These are phyloP conservation scores for Melitaea cinxia DNA, from an alignment of 1,140 invertebrate genomes.

Conservation along the genomic window DNA sequence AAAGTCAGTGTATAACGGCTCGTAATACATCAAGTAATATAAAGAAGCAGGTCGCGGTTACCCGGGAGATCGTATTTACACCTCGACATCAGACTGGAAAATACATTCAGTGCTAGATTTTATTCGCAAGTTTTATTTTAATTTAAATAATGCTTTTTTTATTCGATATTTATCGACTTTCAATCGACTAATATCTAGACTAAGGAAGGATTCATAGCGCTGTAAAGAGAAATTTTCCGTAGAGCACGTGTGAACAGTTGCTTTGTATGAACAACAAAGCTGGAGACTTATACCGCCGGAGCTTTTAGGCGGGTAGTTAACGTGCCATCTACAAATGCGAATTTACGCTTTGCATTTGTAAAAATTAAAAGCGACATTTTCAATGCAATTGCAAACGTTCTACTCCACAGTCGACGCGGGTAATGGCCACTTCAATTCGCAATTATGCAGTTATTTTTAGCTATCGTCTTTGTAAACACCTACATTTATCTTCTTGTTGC, in stretches of 20 bases:
- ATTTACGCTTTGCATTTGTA: slow-evolving; percentile 74
- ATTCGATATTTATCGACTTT: neutral
- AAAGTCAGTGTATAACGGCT: slow-evolving; percentile 53
- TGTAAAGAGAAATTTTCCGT: slow-evolving; percentile 46
- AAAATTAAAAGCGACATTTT: slow-evolving; percentile 77
- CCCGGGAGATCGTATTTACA: slow-evolving; percentile 14
- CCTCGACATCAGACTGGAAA: slow-evolving; percentile 5
- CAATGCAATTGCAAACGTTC: slow-evolving; percentile 72
- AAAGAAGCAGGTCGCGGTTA: slow-evolving; percentile 45
- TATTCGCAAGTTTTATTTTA: neutral
- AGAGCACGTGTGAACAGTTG: slow-evolving; percentile 55
- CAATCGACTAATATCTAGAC: neutral
- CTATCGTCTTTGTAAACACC: slow-evolving; percentile 61
- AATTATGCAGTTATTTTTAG: slow-evolving; percentile 65
- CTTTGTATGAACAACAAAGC: slow-evolving; percentile 70
- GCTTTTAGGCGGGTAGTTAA: slow-evolving; percentile 72
- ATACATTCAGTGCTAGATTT: slow-evolving; percentile 8
- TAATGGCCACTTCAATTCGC: slow-evolving; percentile 75
- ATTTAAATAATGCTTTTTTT: neutral
- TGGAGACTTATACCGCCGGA: slow-evolving; percentile 54
- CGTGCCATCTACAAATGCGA: slow-evolving; percentile 64
- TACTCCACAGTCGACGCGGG: slow-evolving; percentile 60
- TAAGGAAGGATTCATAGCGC: neutral
- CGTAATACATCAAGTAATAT: slow-evolving; percentile 58
- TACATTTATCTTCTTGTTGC: slow-evolving; percentile 37